Evolutionary conservation across 2,888 invertebrate genomes (phyloP).

Genomic region (Cynaeus angustus): DNA sequence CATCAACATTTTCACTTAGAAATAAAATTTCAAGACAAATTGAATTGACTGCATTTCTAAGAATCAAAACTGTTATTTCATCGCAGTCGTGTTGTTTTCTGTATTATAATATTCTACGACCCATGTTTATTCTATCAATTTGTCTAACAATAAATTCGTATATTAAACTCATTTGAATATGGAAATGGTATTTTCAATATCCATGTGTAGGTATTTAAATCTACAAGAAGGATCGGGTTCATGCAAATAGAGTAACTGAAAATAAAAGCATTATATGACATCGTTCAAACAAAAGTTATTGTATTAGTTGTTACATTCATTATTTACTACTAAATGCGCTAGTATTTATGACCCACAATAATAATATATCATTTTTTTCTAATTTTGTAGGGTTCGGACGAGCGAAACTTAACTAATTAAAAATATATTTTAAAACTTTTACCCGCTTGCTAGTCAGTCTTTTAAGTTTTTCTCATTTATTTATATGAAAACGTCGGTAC

Average conservation of each 20-base stretch:
- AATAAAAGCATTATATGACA: not conserved
- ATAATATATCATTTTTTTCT: too few species aligned
- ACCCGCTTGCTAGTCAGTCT: not conserved
- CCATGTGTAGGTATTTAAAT: not conserved
- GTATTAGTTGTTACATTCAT: too few species aligned
- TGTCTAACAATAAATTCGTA: not conserved
- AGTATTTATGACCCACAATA: too few species aligned
- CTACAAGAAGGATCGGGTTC: not conserved
- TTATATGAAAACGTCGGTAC: not conserved
- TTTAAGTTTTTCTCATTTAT: conserved; percentile 1
- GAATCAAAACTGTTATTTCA: too few species aligned
- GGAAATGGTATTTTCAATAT: conserved; percentile 2
- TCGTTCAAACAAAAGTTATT: not conserved
- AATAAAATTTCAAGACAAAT: too few species aligned
- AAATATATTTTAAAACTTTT: not conserved
- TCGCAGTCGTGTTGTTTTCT: too few species aligned
- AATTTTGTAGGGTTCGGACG: too few species aligned
- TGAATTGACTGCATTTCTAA: too few species aligned
- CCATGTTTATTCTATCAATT: not conserved
- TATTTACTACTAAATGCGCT: too few species aligned
- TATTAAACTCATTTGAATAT: not conserved
- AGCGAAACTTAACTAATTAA: not conserved
- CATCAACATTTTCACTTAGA: too few species aligned
- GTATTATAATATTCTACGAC: too few species aligned
- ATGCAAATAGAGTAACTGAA: not conserved